Percentiles rank a stretch among this genome's conserved stretches.
These are phyloP conservation scores for Hoplostethus atlanticus DNA, from an alignment of 2,797 vertebrate genomes.

Conservation along the genomic window DNA sequence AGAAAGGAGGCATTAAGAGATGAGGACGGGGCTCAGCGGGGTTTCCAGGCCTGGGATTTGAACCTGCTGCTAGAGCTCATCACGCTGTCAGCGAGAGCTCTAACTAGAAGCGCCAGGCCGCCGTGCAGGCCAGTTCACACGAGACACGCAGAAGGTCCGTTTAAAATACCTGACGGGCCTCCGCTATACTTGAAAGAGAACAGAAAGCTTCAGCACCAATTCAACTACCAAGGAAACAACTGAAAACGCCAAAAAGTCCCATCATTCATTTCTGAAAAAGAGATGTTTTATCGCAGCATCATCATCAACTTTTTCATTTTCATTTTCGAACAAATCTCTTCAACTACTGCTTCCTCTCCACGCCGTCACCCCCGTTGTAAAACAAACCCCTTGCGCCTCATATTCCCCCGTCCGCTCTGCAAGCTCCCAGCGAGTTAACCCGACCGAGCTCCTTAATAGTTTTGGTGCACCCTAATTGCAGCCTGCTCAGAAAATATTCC, in stretches of 20 bases:
- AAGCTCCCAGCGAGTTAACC: slow-evolving; percentile 37
- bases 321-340: not conserved
- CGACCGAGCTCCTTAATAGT: slow-evolving; percentile 64
- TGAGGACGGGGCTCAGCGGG: slow-evolving; percentile 49
- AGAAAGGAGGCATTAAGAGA: slow-evolving; percentile 62
- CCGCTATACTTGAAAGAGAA: too few species aligned
- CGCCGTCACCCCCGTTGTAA: too few species aligned
- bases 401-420: slow-evolving; percentile 22
- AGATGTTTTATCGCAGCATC: too few species aligned
- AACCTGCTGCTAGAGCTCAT: slow-evolving; percentile 78
- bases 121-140: not conserved
- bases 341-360: not conserved
- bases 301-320: too few species aligned
- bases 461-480: slow-evolving; percentile 81
- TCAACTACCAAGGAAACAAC: too few species aligned
- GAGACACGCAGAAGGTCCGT: slow-evolving; percentile 36
- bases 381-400: slow-evolving; percentile 7
- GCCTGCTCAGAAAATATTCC: slow-evolving; percentile 77
- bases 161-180: slow-evolving; percentile 35
- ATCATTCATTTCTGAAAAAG: too few species aligned
- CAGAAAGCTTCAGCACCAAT: too few species aligned
- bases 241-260: too few species aligned
- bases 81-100: slow-evolving; percentile 67
- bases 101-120: slow-evolving; percentile 44
- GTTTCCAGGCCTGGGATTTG: slow-evolving; percentile 53